phyloP scores from a whole-genome alignment of 2,797 vertebrate species.

The Megaceryle alcyon region DNA sequence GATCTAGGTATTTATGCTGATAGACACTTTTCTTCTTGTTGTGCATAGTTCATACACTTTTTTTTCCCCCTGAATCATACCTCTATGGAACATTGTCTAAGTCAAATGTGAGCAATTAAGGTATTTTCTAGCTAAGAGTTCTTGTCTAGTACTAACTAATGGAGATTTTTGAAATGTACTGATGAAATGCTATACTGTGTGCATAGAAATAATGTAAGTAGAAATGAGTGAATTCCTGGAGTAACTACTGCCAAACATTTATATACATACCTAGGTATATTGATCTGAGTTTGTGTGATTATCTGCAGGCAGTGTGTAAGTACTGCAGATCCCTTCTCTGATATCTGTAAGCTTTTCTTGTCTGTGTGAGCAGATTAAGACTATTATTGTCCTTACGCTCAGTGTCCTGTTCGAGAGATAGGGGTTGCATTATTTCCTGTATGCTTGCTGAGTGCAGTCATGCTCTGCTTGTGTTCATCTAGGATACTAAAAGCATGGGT shows the following conservation, averaged over 20 bases:
- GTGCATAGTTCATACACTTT: background rate
- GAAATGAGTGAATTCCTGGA: background rate
- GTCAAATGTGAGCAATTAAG: background rate
- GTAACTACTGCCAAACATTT: background rate
- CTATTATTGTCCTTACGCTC: background rate
- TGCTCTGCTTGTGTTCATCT: background rate
- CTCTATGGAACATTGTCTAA: background rate
- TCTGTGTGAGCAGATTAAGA: fast-evolving
- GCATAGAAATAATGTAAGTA: background rate
- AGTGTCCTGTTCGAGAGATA: background rate
- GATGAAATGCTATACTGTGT: background rate
- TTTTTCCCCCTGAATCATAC: background rate
- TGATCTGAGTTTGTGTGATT: background rate
- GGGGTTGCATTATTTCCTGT: background rate
- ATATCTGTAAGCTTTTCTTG: background rate
- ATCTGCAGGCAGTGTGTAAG: background rate
- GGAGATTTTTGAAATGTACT: background rate
- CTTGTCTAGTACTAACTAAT: background rate
- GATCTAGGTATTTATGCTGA: background rate
- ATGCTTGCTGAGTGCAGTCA: background rate
- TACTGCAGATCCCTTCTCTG: background rate
- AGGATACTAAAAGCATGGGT: background rate
- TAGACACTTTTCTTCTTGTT: background rate
- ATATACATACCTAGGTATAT: background rate
- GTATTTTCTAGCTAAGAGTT: background rate